Conservation (phyloP, 2,888 invertebrate species). For the Glaucopsyche alexis region DNA sequence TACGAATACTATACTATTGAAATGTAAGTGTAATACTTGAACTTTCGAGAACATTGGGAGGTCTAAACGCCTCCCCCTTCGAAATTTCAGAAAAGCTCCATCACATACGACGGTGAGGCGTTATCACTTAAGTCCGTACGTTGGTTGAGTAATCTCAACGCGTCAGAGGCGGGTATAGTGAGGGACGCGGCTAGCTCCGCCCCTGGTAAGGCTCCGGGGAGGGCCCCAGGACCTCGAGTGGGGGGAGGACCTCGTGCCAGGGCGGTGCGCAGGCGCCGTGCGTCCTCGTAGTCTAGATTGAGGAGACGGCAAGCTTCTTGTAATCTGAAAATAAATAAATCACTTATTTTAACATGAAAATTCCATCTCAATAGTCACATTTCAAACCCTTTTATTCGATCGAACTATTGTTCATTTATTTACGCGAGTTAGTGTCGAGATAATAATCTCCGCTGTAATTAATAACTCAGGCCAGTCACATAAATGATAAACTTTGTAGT, state of each 20-base stretch:
- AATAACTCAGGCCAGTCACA: too few species aligned
- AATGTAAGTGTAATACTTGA: neutral
- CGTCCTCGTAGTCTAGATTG: constrained; percentile 88
- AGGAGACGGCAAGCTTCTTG: constrained; percentile 87
- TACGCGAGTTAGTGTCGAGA: too few species aligned
- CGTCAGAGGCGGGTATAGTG: constrained; percentile 45
- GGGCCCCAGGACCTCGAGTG: neutral
- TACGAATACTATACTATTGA: neutral
- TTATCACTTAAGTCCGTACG: constrained; percentile 63
- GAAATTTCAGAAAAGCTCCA: constrained; percentile 68
- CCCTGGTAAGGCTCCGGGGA: neutral
- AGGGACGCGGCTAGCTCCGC: constrained; percentile 12
- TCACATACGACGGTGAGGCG: constrained; percentile 56
- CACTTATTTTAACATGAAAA: too few species aligned
- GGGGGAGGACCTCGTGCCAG: constrained; percentile 58
- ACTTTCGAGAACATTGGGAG: neutral
- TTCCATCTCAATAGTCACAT: too few species aligned
- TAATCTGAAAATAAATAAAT: constrained; percentile 70
- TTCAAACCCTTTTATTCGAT: too few species aligned
- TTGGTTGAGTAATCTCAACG: constrained; percentile 61
- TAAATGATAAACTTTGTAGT: too few species aligned
- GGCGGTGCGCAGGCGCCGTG: constrained; percentile 85
- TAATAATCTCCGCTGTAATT: too few species aligned
- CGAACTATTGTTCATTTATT: too few species aligned
- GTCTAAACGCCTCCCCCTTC: constrained; percentile 58